These are phyloP conservation scores for Drosophila ogumai DNA, from an alignment of 1,140 invertebrate genomes.

Conservation along the genomic window DNA sequence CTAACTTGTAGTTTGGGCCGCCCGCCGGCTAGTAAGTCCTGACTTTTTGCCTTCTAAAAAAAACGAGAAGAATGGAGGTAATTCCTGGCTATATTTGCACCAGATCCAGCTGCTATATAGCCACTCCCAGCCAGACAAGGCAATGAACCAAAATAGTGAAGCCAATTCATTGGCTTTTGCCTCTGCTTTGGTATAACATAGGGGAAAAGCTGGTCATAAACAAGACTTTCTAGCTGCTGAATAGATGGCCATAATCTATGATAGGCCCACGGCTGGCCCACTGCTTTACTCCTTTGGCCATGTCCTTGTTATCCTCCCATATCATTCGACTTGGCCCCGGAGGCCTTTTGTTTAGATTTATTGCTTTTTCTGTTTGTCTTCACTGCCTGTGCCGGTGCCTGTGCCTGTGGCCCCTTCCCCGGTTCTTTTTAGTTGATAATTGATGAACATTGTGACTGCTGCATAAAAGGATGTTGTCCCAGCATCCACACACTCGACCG, in stretches of 20 bases:
- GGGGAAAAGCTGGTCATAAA: conserved; percentile 29
- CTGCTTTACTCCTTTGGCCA: background rate
- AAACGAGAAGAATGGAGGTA: conserved; percentile 1
- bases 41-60: conserved; percentile 1
- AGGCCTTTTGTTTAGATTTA: conserved; percentile 77
- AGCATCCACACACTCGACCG: conserved; percentile 8
- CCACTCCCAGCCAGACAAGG: background rate
- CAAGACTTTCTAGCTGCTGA: conserved; percentile 32
- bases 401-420: conserved; percentile 5
- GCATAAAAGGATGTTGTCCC: conserved; percentile 35
- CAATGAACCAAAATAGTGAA: conserved; percentile 25
- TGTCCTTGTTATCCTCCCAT: conserved; percentile 27
- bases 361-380: conserved; percentile 56
- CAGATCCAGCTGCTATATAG: conserved; percentile 23
- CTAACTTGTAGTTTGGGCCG: conserved; percentile 32
- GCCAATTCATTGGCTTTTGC: conserved; percentile 26
- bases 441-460: conserved; percentile 71
- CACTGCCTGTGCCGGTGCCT: background rate
- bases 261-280: conserved; percentile 5
- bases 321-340: conserved; percentile 42
- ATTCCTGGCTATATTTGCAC: conserved; percentile 15
- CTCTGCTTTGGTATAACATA: background rate
- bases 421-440: conserved; percentile 68
- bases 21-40: conserved; percentile 24
- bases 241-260: conserved; percentile 41